A percentile compares a stretch with the other conserved stretches of the same genome.
phyloP scores from a whole-genome alignment of 2,113 vertebrate species.

The Actenoides lindsayi region DNA sequence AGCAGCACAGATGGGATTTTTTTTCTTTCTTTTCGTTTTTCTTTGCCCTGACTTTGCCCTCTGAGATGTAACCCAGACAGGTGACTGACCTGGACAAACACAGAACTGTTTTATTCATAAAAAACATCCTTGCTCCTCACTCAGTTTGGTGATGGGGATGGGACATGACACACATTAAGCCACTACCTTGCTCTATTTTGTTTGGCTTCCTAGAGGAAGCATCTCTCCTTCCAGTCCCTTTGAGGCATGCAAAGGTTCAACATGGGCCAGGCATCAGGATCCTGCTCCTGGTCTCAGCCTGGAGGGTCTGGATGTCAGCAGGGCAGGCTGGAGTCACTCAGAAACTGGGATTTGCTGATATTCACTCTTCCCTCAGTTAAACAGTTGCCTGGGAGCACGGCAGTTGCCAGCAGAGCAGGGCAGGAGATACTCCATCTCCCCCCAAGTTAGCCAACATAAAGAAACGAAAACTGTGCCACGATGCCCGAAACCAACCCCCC shows the following conservation, averaged over 20 bases:
- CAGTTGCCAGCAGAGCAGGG: neutral
- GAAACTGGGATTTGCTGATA: neutral
- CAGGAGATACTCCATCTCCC: neutral
- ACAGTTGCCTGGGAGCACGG: neutral
- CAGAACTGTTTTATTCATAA: neutral
- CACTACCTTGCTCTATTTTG: neutral
- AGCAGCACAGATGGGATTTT: neutral
- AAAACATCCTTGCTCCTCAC: neutral
- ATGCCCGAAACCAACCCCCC: neutral
- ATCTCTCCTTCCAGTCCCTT: neutral
- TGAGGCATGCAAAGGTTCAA: neutral
- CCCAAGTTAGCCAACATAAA: neutral
- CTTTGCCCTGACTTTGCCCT: neutral
- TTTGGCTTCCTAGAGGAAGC: neutral
- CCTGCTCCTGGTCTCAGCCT: fast-evolving
- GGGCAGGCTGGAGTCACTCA: neutral
- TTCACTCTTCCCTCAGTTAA: neutral
- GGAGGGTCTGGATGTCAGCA: neutral
- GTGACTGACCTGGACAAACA: neutral
- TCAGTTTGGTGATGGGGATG: neutral
- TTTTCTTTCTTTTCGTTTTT: neutral
- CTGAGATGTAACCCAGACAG: neutral
- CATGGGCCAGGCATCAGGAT: neutral
- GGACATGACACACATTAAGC: neutral
- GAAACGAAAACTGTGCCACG: neutral